Evolutionary conservation across 1,140 invertebrate species (phyloP).

Genomic region (Diploscapter pachys): DNA sequence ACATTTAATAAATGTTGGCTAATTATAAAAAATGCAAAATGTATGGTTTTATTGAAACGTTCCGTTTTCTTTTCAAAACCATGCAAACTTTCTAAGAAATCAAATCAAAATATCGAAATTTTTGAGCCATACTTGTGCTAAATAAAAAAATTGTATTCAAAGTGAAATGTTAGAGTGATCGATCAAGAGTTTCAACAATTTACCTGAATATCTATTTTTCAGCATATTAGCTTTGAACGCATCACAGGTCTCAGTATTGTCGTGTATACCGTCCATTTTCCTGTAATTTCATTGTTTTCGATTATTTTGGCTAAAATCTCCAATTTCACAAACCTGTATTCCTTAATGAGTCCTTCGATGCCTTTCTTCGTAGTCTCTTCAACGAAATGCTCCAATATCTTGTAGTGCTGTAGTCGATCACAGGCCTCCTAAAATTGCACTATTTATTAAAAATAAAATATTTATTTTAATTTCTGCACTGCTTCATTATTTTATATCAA

Average conservation of each 20-base stretch:
- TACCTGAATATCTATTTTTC: conserved; percentile 30
- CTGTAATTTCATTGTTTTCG: background rate
- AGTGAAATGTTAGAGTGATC: too few relatives aligned
- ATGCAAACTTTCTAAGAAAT: conserved; percentile 14
- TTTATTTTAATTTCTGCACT: background rate
- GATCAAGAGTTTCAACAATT: background rate
- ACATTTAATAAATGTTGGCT: too few relatives aligned
- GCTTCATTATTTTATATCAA: too few relatives aligned
- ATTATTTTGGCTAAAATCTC: background rate
- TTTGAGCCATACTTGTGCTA: too few relatives aligned
- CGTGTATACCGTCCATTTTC: conserved; percentile 20
- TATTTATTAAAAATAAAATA: background rate
- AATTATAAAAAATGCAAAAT: too few relatives aligned
- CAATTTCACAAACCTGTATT: conserved; percentile 1
- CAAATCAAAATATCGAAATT: too few relatives aligned
- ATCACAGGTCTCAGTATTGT: conserved; percentile 10
- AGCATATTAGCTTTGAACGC: conserved; percentile 21
- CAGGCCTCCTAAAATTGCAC: background rate
- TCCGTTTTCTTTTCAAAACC: background rate
- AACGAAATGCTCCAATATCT: conserved; percentile 5
- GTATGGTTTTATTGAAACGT: too few relatives aligned
- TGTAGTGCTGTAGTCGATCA: background rate
- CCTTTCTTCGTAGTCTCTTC: conserved; percentile 4
- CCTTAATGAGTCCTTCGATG: conserved; percentile 9
- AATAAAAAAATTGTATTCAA: too few relatives aligned